Conservation (phyloP, 2,888 invertebrate species). For the Tipula confusa region DNA sequence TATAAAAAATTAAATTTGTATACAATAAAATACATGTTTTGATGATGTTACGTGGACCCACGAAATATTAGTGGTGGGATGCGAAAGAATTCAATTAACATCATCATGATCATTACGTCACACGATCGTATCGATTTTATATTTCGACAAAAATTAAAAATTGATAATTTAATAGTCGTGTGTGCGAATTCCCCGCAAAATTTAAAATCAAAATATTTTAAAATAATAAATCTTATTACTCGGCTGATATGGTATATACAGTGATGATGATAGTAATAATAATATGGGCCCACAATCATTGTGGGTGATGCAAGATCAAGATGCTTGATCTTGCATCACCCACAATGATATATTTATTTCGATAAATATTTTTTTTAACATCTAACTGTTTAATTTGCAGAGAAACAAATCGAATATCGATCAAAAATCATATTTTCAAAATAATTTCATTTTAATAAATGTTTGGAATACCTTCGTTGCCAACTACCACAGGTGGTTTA, state of each 20-base stretch:
- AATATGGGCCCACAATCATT: neutral
- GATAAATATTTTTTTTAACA: no score
- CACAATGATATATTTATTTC: no score
- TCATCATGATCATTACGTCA: neutral
- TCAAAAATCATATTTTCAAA: no score
- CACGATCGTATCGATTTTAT: neutral
- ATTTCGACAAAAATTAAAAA: neutral
- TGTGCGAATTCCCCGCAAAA: neutral
- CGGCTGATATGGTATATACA: no score
- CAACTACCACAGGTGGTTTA: no score
- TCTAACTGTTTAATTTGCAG: neutral
- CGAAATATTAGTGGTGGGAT: slow-evolving; percentile 12
- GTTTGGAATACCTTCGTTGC: no score
- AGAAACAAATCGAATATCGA: neutral
- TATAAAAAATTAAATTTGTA: neutral
- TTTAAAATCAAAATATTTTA: neutral
- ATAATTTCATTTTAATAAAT: no score
- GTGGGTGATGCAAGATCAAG: neutral
- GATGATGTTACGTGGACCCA: neutral
- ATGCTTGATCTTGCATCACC: neutral
- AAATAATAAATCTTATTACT: no score
- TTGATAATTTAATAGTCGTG: neutral
- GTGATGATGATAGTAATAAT: neutral
- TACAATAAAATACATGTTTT: neutral
- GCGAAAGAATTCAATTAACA: neutral